Conservation (phyloP, 30 jellyfish, hydroid and myxozoan genomes). For the Turritopsis dohrnii region DNA sequence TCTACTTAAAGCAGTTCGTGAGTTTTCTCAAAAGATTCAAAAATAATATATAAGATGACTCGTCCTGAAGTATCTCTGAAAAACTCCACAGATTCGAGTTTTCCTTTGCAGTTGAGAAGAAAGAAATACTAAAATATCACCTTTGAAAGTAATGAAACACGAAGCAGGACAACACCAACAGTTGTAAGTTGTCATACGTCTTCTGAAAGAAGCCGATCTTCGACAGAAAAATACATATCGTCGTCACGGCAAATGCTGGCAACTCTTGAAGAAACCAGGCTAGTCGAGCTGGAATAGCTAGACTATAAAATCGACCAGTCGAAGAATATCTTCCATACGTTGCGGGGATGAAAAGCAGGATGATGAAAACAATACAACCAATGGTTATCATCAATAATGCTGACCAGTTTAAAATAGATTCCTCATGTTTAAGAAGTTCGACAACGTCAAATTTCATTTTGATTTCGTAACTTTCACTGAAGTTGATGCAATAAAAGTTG, state of each 20-base stretch:
- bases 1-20: too few relatives aligned
- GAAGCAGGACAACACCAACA: constrained; percentile 36
- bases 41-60: too few relatives aligned
- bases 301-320: constrained; percentile 24
- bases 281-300: constrained; percentile 43
- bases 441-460: background rate
- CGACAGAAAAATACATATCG: constrained; percentile 15
- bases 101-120: too few relatives aligned
- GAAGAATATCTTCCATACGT: constrained; percentile 58
- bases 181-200: constrained; percentile 2
- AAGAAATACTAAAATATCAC: constrained; percentile 25
- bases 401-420: constrained; percentile 28
- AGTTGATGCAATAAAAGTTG: too few relatives aligned
- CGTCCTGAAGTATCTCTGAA: too few relatives aligned
- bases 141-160: constrained; percentile 67
- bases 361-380: constrained; percentile 37
- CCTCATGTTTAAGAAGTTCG: constrained; percentile 14
- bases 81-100: too few relatives aligned
- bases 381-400: constrained; percentile 31
- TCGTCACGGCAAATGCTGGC: constrained; percentile 62
- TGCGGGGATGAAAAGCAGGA: constrained; percentile 44
- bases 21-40: too few relatives aligned
- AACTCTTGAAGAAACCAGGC: constrained; percentile 85
- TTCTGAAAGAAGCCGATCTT: background rate
- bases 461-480: too few relatives aligned